Conservation (phyloP, 2,113 vertebrate species). For the Procapra przewalskii region DNA sequence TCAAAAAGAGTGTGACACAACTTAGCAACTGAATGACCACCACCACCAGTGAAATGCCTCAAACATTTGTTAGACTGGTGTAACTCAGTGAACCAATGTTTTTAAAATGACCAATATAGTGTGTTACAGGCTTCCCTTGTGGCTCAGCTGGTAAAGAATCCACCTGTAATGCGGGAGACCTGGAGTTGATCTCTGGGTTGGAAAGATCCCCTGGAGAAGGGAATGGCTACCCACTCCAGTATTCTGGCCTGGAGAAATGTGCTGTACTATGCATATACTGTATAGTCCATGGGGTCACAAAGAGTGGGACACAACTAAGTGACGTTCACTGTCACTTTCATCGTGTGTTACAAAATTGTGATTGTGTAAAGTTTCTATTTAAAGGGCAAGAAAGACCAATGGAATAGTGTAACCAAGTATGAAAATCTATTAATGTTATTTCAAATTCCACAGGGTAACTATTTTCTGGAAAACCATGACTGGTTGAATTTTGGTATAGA, state of each 20-base stretch:
- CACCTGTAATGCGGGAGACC: background rate
- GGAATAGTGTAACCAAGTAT: background rate
- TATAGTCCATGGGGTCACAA: background rate
- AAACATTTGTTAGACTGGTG: background rate
- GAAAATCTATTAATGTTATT: background rate
- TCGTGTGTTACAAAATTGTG: background rate
- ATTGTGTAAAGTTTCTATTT: background rate
- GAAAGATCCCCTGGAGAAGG: background rate
- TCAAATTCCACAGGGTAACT: background rate
- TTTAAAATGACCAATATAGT: background rate
- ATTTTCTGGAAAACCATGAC: background rate
- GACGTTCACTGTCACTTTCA: background rate
- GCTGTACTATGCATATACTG: background rate
- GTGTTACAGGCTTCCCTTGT: background rate
- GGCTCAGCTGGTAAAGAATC: background rate
- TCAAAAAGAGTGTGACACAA: accelerated
- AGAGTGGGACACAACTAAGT: background rate
- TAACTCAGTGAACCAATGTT: background rate
- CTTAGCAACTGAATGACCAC: background rate
- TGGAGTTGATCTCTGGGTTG: accelerated
- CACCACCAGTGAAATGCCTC: background rate
- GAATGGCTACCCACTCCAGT: background rate
- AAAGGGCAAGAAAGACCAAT: background rate
- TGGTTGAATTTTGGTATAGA: background rate
- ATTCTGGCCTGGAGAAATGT: background rate